phyloP scores from a whole-genome alignment of 2,113 vertebrate species.

The Cyprinodon tularosa region DNA sequence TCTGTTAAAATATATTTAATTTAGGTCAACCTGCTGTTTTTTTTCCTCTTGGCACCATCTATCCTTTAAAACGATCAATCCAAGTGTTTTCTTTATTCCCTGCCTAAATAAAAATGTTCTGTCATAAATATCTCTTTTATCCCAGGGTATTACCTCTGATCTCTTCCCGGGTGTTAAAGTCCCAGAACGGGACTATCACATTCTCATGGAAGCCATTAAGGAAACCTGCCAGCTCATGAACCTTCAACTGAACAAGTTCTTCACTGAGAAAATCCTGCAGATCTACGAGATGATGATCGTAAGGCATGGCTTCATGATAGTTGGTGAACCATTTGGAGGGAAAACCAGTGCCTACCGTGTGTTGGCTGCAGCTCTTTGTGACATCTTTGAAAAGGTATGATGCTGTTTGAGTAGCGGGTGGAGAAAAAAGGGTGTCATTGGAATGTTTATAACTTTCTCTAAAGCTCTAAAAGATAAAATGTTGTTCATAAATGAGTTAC shows the following conservation, averaged over 20 bases:
- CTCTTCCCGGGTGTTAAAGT: slow-evolving; percentile 90
- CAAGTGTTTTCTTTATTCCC: no score
- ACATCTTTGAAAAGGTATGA: slow-evolving; percentile 85
- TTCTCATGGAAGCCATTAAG: slow-evolving; percentile 85
- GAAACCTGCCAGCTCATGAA: slow-evolving; percentile 86
- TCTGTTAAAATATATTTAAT: no score
- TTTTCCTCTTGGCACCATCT: no score
- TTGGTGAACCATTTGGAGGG: slow-evolving; percentile 91
- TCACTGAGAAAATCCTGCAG: slow-evolving; percentile 90
- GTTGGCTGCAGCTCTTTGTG: slow-evolving; percentile 83
- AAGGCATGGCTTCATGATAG: slow-evolving; percentile 92
- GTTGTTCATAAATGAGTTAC: no score
- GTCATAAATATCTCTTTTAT: slow-evolving; percentile 3
- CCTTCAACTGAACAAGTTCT: slow-evolving; percentile 86
- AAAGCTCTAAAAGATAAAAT: no score
- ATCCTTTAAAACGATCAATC: no score
- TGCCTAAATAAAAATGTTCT: neutral
- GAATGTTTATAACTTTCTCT: neutral
- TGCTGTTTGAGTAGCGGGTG: neutral
- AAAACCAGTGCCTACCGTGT: slow-evolving; percentile 90
- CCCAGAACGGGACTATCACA: slow-evolving; percentile 86
- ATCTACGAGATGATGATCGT: slow-evolving; percentile 95
- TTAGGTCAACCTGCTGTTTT: no score
- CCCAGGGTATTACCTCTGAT: slow-evolving; percentile 91
- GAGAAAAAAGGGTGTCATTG: neutral